Conservation (phyloP, 1,140 invertebrate species). For the Macrobrachium nipponense region DNA sequence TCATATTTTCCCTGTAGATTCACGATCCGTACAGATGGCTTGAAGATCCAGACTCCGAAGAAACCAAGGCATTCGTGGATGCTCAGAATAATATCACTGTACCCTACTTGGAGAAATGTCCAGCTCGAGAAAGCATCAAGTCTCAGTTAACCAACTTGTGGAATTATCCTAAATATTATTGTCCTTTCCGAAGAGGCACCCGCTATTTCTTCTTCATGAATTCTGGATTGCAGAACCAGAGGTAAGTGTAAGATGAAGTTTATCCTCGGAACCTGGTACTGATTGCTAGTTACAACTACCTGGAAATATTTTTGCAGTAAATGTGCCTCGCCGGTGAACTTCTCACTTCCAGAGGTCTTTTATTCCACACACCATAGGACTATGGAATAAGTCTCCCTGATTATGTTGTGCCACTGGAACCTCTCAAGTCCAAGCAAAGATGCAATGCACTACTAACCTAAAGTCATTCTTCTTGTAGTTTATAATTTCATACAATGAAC, state of each 20-base stretch:
- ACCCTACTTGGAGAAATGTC: conserved; percentile 86
- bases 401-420: no score
- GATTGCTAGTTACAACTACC: not conserved
- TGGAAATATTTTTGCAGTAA: no score
- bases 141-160: conserved; percentile 87
- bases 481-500: no score
- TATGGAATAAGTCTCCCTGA: no score
- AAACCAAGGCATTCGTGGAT: conserved; percentile 93
- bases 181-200: conserved; percentile 84
- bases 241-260: conserved; percentile 72
- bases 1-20: conserved; percentile 74
- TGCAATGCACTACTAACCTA: no score
- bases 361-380: no score
- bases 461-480: no score
- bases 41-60: conserved; percentile 92
- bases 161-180: conserved; percentile 96
- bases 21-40: conserved; percentile 95
- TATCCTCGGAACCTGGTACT: not conserved
- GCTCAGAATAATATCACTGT: conserved; percentile 90
- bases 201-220: conserved; percentile 95
- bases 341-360: no score
- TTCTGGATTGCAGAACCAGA: conserved; percentile 96
- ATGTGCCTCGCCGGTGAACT: no score
- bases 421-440: no score
- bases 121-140: conserved; percentile 79